A percentile compares a stretch with the other conserved stretches of the same genome.
phyloP scores from a whole-genome alignment of 2,888 invertebrate genomes.

The Drosophila formosana region DNA sequence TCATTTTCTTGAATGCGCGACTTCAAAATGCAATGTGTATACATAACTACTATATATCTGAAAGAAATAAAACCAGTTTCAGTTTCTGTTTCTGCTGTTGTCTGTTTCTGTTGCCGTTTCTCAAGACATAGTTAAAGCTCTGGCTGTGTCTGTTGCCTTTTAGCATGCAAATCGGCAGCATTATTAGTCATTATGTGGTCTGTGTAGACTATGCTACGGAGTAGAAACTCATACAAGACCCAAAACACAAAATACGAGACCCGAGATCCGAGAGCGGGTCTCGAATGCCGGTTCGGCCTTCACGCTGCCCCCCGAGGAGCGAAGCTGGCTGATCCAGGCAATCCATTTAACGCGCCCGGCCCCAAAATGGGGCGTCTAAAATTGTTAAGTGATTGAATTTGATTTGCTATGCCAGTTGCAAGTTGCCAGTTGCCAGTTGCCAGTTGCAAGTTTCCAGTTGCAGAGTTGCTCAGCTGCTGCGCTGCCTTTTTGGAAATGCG shows the following conservation, averaged over 20 bases:
- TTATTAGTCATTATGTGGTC: slow-evolving; percentile 59
- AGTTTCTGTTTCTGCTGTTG: slow-evolving; percentile 40
- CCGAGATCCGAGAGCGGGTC: background rate
- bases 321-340: slow-evolving; percentile 27
- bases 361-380: slow-evolving; percentile 60
- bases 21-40: slow-evolving; percentile 22
- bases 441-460: background rate
- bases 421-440: background rate
- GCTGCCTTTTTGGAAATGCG: slow-evolving; percentile 18
- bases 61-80: slow-evolving; percentile 43
- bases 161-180: slow-evolving; percentile 58
- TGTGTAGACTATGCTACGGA: slow-evolving; percentile 1
- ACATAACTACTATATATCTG: background rate
- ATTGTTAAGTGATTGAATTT: slow-evolving; percentile 52
- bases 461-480: background rate
- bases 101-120: slow-evolving; percentile 43
- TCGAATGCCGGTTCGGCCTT: slow-evolving; percentile 46
- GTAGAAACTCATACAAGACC: slow-evolving; percentile 14
- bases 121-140: slow-evolving; percentile 33
- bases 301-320: slow-evolving; percentile 43
- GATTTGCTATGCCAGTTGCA: slow-evolving; percentile 24
- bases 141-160: slow-evolving; percentile 28
- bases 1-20: slow-evolving; percentile 28
- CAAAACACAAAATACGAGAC: background rate
- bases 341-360: slow-evolving; percentile 41